Evolutionary conservation across 1,140 invertebrate species (phyloP), one percentile per base, ranked within the genome.

Genomic region (Amyelois transitella): DNA sequence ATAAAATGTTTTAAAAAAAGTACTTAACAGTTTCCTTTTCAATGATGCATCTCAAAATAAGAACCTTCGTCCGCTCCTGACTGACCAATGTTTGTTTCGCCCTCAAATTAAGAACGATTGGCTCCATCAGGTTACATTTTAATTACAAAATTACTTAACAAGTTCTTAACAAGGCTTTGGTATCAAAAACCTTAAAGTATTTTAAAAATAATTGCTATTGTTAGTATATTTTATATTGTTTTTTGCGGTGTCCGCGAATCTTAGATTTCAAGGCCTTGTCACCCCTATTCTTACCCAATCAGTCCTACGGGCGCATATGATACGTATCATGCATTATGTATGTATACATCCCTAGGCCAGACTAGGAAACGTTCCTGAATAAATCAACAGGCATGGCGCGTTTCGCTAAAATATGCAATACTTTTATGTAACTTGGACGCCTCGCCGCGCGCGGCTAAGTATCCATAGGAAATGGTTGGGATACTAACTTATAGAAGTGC

Each of bases 361-460:
- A 73, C 67, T 68, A 65, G 74, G 73, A 70, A 79, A 78, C 80
- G 78, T 78, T 56, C 51, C 60, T 86, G 78, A 83, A 85, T 85
- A 85, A 85, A 83, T 75, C 70, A 84, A 80, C 60, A 77, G 62
- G 62, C 60, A 72, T 64, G 69, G 69, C 69, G 79, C 73, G 72
- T 75, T 67, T 65, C 68, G 75, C 72, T 86, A 80, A 86, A 86
- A 80, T 84, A 86, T 86, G 78, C 72, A 86, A 70, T 69, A 77
- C 73, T 83, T 82, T 81, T 82, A 75, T 82, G 68, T 84, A 81
- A 81, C 66, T 83, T 77, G 71, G 65, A 66, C 75, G 77, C 73
- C 75, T 81, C 69, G 77, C 72, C 72, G 77, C 69, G 62, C 58
- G 68, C 61, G 70, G 69, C 2, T 28, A 4, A 8, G n/a, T n/a